A percentile compares a stretch with the other conserved stretches of the same genome.
Evolutionary conservation across 2,797 vertebrate genomes (phyloP).

Genomic region (Muscicapa striata): DNA sequence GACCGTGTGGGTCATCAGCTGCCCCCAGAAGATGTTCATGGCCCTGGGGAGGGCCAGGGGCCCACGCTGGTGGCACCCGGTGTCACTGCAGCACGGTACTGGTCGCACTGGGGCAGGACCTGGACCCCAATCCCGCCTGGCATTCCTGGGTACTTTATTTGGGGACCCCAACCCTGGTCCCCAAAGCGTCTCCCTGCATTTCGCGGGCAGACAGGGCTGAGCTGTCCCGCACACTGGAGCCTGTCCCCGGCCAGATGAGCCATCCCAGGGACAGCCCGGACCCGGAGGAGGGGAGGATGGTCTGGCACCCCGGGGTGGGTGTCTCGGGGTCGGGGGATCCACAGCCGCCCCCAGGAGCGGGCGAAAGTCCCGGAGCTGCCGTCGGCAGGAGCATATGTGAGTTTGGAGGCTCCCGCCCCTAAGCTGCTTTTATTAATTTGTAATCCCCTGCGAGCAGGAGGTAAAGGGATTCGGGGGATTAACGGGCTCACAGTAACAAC

Average conservation of each 20-base stretch:
- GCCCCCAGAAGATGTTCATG: rapidly evolving
- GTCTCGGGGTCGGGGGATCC: neutral
- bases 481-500: slow-evolving; percentile 66
- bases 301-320: neutral
- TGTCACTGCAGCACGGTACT: too few species aligned
- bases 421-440: slow-evolving; percentile 72
- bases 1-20: neutral
- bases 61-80: rapidly evolving
- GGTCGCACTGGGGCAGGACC: rapidly evolving
- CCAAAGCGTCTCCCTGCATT: rapidly evolving
- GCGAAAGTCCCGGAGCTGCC: slow-evolving; percentile 27
- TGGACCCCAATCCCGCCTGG: rapidly evolving
- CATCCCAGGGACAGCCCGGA: neutral
- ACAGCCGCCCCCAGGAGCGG: neutral
- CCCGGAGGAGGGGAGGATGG: rapidly evolving
- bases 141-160: rapidly evolving
- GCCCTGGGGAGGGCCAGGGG: neutral
- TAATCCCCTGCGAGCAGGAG: slow-evolving; percentile 67
- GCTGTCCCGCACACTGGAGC: neutral
- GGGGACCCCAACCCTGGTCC: neutral
- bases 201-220: rapidly evolving
- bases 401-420: slow-evolving; percentile 42
- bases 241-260: neutral
- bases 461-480: slow-evolving; percentile 72
- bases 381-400: slow-evolving; percentile 41